Base-by-base conservation (phyloP, 2,888 invertebrate species). In the Dendrolimus houi region DNA sequence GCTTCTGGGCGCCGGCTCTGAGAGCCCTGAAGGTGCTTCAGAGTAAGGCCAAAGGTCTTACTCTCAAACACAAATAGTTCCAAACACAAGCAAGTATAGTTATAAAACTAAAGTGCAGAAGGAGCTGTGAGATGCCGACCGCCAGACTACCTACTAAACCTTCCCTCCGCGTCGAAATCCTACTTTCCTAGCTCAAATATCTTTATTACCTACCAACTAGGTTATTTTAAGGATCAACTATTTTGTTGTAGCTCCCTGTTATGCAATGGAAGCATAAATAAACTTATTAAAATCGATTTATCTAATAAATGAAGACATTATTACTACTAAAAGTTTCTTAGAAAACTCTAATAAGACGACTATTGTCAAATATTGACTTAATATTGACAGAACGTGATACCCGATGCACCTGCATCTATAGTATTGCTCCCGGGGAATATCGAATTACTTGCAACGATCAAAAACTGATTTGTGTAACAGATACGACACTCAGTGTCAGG, bases 391-490 rank as follows among this genome's bases (percentile, higher is more conserved):
- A 61, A 61, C 57, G 53, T 56, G 63, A 59, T 59, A 57, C 59
- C 56, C 61, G 47, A 56, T 60, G 66, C 70, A 71, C 71, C 70
- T 68, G 71, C 64, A 64, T 60, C 61, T 56, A 63, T 62, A 63
- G 61, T 58, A 60, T 62, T 56, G 65, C 63, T 64, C 62, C 60
- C 56, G 57, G 54, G 52, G 54, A 52, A 56, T 64, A 62, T 71
- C 64, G 52, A 56, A 58, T 72, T 68, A 70, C 70, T 29, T 9
- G n/a, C 56, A 56, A 55, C 52, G 55, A 55, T 52, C 52, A 56
- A 55, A 40, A 13, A 58, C 47, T 47, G 9, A 47, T 47, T 47
- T 12, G 47, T 47, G 47, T 47, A 47, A 47, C 47, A 47, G 47
- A 47, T 12, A 47, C 47, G 47, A 47, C 47, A 47, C 10, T 47